Conservation (phyloP, 1,140 invertebrate genomes). For the Trachymyrmex cornetzi region DNA sequence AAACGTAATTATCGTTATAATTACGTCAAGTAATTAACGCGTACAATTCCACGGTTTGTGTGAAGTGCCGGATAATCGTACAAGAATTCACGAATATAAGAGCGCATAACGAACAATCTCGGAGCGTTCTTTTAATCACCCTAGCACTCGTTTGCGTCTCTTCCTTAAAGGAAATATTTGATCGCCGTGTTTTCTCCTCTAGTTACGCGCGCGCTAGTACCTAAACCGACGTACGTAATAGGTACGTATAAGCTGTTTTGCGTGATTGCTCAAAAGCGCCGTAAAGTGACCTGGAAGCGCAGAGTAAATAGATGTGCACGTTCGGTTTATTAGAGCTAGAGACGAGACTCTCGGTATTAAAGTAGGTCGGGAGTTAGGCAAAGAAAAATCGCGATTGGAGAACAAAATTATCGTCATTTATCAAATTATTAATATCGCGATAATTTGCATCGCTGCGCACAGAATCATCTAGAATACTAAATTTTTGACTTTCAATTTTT, state of each 20-base stretch:
- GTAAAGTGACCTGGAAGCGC: slow-evolving; percentile 50
- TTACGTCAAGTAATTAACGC: slow-evolving; percentile 5
- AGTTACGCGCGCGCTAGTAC: slow-evolving; percentile 12
- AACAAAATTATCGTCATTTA: slow-evolving; percentile 43
- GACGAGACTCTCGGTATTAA: slow-evolving; percentile 12
- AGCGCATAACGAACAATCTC: slow-evolving; percentile 57
- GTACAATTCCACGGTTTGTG: slow-evolving; percentile 1
- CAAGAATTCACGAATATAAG: slow-evolving; percentile 26
- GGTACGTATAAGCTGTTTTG: slow-evolving; percentile 54
- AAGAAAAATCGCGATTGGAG: slow-evolving; percentile 54
- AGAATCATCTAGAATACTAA: not conserved
- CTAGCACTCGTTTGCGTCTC: slow-evolving; percentile 33
- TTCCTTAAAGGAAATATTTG: slow-evolving; percentile 70
- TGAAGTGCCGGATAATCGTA: not conserved
- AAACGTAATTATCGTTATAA: slow-evolving; percentile 10
- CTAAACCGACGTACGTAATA: slow-evolving; percentile 48
- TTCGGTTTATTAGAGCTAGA: slow-evolving; percentile 67
- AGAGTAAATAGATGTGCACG: slow-evolving; percentile 60
- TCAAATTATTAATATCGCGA: slow-evolving; percentile 59
- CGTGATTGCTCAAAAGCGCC: slow-evolving; percentile 72
- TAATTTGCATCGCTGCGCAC: slow-evolving; percentile 45
- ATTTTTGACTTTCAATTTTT: not conserved
- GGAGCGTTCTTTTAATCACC: slow-evolving; percentile 40
- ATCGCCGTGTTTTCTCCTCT: slow-evolving; percentile 8
- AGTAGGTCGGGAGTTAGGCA: not conserved